Conservation (phyloP, 1,140 invertebrate species). For the Drosophila santomea region DNA sequence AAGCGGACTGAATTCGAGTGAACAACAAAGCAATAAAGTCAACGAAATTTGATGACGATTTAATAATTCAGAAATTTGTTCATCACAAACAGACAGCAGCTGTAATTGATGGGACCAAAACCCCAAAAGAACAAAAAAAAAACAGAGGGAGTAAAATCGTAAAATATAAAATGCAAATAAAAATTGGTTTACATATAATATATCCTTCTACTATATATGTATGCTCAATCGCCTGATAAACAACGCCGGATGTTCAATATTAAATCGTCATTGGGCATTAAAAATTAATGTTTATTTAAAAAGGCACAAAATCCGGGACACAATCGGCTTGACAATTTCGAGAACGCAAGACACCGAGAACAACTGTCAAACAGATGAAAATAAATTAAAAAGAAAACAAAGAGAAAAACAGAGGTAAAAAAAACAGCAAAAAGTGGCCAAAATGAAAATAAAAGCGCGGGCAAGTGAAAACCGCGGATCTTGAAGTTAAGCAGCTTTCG, state of each 20-base stretch:
- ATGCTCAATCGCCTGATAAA: slow-evolving; percentile 27
- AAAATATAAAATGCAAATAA: slow-evolving; percentile 41
- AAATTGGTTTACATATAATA: slow-evolving; percentile 39
- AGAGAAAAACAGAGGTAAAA: slow-evolving; percentile 26
- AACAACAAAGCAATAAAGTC: slow-evolving; percentile 55
- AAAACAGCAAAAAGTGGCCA: slow-evolving; percentile 16
- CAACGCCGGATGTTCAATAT: slow-evolving; percentile 58
- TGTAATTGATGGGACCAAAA: slow-evolving; percentile 64
- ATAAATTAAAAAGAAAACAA: slow-evolving; percentile 43
- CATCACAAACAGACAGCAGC: slow-evolving; percentile 68
- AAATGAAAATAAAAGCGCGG: slow-evolving; percentile 12
- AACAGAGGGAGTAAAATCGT: slow-evolving; percentile 35
- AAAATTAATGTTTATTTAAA: slow-evolving; percentile 75
- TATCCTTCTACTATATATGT: slow-evolving; percentile 10
- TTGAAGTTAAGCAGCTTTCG: slow-evolving; percentile 67
- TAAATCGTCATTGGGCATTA: slow-evolving; percentile 59
- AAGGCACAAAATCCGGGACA: slow-evolving; percentile 46
- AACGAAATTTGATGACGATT: slow-evolving; percentile 57
- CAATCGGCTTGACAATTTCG: slow-evolving; percentile 54
- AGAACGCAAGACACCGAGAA: slow-evolving; percentile 14
- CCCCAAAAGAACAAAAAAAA: slow-evolving; percentile 24
- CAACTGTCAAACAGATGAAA: slow-evolving; percentile 56
- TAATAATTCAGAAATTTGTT: slow-evolving; percentile 68
- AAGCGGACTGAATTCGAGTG: slow-evolving; percentile 15
- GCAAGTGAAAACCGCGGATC: slow-evolving; percentile 36